Evolutionary conservation across 2,797 vertebrate species (phyloP), one percentile per base, ranked within the genome.

Genomic region (Myotis planiceps): DNA sequence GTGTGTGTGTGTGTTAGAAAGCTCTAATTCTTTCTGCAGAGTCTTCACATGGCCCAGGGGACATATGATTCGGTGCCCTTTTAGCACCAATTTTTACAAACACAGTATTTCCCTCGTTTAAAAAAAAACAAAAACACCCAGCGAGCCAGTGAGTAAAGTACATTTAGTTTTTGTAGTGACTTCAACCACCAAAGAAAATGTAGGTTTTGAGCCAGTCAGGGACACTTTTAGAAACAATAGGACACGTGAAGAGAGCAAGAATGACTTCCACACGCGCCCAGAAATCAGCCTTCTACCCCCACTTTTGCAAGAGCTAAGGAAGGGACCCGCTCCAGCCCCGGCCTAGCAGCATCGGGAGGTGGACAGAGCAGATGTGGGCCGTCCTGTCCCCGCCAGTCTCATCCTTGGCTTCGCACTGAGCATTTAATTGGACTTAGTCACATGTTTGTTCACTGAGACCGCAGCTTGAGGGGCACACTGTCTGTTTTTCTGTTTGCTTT

Each of bases 51-150:
- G 98, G n/a, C 98, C 97, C 98, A 94, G 27, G 89, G 96, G 97
- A 98, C 96, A 60, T 93, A 91, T 97, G 98, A 98, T 97, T 98
- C 95, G 91, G 94, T 98, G 97, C 97, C 97, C 98, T 98, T 98
- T 98, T 98, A 98, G 96, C 98, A 98, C 97, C 92, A 89, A 91
- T 95, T 98, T 98, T 98, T 97, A 98, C 96, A 97, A 98, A 98
- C 75, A 84, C 78, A 51, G 75, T 94, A 92, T 97, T 98, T 95
- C 86, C 76, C 18, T 53, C n/a, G 47, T 89, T 95, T 83, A 21
- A 76, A 49, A 42, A 37, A 2, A 47, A 65, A n/a, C n/a, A n/a
- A 2, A 45, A 65, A 18, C 1, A 0, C 14, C 87, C 87, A 82
- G 34, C 27, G 53, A 95, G 76, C 85, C 45, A 21, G 91, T 34